Conservation (phyloP, 2,888 invertebrate genomes). For the Tricholauxania praeusta region DNA sequence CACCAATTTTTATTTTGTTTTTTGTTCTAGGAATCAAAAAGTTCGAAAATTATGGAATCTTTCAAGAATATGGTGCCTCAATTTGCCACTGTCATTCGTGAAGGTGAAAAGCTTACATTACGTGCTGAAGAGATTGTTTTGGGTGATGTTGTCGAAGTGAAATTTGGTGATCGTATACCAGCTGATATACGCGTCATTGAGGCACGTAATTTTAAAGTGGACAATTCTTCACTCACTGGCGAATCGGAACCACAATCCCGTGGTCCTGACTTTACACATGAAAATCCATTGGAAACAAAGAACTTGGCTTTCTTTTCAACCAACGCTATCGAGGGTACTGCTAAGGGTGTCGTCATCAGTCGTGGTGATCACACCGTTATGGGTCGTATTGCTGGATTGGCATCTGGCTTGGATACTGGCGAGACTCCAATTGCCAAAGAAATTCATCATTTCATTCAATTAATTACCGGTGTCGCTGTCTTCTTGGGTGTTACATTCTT, state of each 20-base stretch:
- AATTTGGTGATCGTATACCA: constrained; percentile 98
- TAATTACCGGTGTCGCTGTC: constrained; percentile 96
- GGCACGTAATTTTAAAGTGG: constrained; percentile 94
- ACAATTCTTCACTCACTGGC: constrained; percentile 95
- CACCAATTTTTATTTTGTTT: constrained; percentile 9
- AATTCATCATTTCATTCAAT: constrained; percentile 98
- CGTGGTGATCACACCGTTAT: constrained; percentile 97
- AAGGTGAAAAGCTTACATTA: constrained; percentile 92
- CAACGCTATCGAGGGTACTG: constrained; percentile 93
- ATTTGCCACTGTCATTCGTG: constrained; percentile 93
- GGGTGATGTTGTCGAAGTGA: constrained; percentile 98
- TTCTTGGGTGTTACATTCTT: constrained; percentile 98
- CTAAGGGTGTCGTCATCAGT: constrained; percentile 92
- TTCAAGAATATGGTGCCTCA: constrained; percentile 98
- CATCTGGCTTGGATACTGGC: constrained; percentile 93
- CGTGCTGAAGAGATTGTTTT: constrained; percentile 95
- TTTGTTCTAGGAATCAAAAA: constrained; percentile 80
- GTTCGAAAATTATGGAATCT: constrained; percentile 98
- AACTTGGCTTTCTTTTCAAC: constrained; percentile 97
- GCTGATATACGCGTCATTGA: constrained; percentile 97
- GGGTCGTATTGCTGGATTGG: constrained; percentile 95
- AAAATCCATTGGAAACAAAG: constrained; percentile 94
- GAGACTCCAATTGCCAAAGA: constrained; percentile 99
- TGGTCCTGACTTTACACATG: constrained; percentile 90
- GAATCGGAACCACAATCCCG: constrained; percentile 97